Evolutionary conservation across 2,888 invertebrate genomes (phyloP).

Genomic region (Microdon myrmicae): DNA sequence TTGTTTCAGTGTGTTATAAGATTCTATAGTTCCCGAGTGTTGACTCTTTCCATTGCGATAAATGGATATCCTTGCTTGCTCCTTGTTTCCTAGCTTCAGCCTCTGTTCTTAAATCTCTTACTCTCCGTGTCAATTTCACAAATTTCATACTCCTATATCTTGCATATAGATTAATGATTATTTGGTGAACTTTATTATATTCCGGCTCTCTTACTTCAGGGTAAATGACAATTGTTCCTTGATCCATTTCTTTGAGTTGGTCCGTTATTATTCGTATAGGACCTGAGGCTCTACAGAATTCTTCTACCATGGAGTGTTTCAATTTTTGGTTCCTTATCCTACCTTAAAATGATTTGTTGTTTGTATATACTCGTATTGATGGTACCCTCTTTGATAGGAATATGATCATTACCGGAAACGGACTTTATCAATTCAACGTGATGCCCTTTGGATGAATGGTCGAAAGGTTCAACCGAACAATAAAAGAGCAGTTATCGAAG

Average conservation of each 20-base stretch:
- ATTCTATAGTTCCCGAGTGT: constrained; percentile 15
- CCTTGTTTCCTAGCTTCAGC: constrained; percentile 15
- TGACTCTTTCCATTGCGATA: constrained; percentile 15
- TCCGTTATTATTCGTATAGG: no score
- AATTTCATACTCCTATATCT: constrained; percentile 1
- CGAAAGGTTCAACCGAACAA: no score
- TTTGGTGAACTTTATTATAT: neutral
- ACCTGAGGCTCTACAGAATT: neutral
- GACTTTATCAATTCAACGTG: no score
- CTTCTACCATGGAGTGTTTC: neutral
- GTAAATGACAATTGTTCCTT: neutral
- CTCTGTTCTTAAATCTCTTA: constrained; percentile 11
- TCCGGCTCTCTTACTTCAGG: neutral
- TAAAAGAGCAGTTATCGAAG: no score
- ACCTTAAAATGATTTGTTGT: neutral
- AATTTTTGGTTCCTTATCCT: neutral
- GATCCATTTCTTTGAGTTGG: no score
- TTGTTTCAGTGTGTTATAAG: constrained; percentile 9
- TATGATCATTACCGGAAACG: no score
- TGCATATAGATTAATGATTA: constrained; percentile 4
- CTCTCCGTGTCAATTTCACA: constrained; percentile 9
- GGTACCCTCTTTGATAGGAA: neutral
- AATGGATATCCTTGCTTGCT: no score
- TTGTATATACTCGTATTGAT: neutral
- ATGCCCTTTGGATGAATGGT: no score